phyloP scores from a whole-genome alignment of 2,888 invertebrate genomes.

The Drosophila yooni region DNA sequence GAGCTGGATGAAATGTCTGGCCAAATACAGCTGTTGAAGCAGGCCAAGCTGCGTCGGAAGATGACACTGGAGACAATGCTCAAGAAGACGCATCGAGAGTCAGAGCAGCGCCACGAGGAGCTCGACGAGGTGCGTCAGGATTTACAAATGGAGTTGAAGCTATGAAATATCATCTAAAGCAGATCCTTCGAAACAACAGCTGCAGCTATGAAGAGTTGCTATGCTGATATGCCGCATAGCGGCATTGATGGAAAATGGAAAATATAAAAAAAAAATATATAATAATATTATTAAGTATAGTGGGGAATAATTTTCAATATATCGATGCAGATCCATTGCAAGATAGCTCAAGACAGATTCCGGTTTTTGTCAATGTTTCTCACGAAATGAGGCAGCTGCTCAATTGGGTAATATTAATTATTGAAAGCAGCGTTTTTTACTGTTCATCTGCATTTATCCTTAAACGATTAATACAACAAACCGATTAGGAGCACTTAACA shows the following conservation, averaged over 20 bases:
- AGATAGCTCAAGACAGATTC: not conserved
- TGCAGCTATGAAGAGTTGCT: too few species aligned
- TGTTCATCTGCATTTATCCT: not conserved
- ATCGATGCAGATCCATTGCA: not conserved
- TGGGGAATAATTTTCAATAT: not conserved
- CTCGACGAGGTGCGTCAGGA: conserved; percentile 92
- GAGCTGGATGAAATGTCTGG: conserved; percentile 98
- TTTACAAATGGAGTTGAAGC: too few species aligned
- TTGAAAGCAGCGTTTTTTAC: not conserved
- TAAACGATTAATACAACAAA: not conserved
- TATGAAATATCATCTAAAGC: too few species aligned
- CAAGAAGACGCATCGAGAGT: conserved; percentile 95
- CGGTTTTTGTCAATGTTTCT: not conserved
- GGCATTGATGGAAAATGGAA: too few species aligned
- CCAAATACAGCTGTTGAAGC: conserved; percentile 94
- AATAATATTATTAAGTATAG: too few species aligned
- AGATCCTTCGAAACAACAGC: too few species aligned
- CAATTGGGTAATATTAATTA: not conserved
- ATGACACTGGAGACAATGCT: conserved; percentile 97
- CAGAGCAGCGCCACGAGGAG: conserved; percentile 96
- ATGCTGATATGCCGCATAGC: too few species aligned
- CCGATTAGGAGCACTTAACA: too few species aligned
- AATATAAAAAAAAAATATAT: too few species aligned
- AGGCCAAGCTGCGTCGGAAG: conserved; percentile 95
- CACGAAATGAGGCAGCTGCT: not conserved